Evolutionary conservation across 2,113 vertebrate genomes (phyloP).

Genomic region (Scopus umbretta): DNA sequence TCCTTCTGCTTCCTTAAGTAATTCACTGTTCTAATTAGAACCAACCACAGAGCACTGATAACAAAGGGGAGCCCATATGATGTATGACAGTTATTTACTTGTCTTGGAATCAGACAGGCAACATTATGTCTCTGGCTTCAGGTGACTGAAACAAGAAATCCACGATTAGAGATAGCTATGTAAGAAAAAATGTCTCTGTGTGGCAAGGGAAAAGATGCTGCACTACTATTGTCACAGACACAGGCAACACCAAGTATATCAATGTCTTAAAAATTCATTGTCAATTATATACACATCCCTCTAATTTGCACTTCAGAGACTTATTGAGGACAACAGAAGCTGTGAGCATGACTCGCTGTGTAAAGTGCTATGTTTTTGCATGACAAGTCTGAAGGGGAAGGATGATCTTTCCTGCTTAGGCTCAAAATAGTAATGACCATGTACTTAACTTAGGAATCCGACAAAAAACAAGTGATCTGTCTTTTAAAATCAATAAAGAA

Average conservation of each 20-base stretch:
- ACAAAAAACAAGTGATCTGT: background rate
- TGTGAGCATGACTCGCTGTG: background rate
- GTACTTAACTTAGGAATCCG: background rate
- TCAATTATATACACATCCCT: background rate
- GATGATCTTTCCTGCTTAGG: background rate
- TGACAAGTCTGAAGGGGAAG: background rate
- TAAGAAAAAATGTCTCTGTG: background rate
- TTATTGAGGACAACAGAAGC: background rate
- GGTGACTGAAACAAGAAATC: background rate
- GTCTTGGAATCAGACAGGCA: background rate
- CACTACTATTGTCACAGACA: background rate
- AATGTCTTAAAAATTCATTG: conserved; percentile 11
- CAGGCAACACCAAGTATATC: background rate
- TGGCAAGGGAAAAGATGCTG: background rate
- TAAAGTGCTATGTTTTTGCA: background rate
- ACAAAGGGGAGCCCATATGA: conserved; percentile 16
- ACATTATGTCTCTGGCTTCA: background rate
- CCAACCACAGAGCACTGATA: conserved; percentile 1
- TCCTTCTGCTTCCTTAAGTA: conserved; percentile 46
- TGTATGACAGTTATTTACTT: conserved; percentile 5
- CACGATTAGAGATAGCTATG: background rate
- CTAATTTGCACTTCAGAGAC: background rate
- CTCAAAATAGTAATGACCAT: background rate
- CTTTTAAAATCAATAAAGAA: background rate
- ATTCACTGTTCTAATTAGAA: conserved; percentile 44